Evolutionary conservation across 2,888 invertebrate genomes (phyloP).

Genomic region (Tubulanus polymorphus): DNA sequence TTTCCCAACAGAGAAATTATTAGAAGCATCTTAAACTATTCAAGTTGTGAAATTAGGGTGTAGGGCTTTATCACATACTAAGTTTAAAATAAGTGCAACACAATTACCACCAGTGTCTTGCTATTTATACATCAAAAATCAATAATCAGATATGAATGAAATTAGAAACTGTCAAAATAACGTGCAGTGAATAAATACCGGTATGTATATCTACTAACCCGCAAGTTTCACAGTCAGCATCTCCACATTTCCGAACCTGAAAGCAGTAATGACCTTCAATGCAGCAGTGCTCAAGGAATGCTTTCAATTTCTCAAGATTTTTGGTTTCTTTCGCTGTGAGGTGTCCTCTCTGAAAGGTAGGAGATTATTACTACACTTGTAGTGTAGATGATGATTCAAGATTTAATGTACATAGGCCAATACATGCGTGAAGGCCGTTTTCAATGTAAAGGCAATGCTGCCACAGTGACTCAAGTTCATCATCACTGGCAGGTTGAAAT

Average conservation of each 20-base stretch:
- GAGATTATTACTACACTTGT: background rate
- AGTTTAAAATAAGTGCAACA: too few relatives aligned
- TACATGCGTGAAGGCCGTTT: background rate
- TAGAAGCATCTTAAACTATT: too few relatives aligned
- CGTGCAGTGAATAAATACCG: slow-evolving; percentile 2
- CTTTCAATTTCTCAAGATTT: background rate
- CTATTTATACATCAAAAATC: too few relatives aligned
- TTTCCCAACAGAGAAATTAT: too few relatives aligned
- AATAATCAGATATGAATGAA: too few relatives aligned
- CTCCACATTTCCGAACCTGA: slow-evolving; percentile 1
- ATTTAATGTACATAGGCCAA: too few relatives aligned
- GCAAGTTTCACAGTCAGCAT: slow-evolving; percentile 5
- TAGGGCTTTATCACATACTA: too few relatives aligned
- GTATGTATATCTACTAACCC: background rate
- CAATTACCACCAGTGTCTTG: too few relatives aligned
- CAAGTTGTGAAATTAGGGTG: too few relatives aligned
- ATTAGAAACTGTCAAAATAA: too few relatives aligned
- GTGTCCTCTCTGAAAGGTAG: background rate
- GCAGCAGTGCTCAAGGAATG: slow-evolving; percentile 1
- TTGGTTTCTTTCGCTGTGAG: slow-evolving; percentile 1
- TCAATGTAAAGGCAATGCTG: background rate
- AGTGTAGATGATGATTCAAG: too few relatives aligned
- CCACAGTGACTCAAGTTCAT: background rate
- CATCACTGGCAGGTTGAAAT: background rate
- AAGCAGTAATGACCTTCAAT: background rate